Evolutionary conservation across 2,113 vertebrate genomes (phyloP), one percentile per base, ranked within the genome.

Genomic region (Syngnathoides biaculeatus): DNA sequence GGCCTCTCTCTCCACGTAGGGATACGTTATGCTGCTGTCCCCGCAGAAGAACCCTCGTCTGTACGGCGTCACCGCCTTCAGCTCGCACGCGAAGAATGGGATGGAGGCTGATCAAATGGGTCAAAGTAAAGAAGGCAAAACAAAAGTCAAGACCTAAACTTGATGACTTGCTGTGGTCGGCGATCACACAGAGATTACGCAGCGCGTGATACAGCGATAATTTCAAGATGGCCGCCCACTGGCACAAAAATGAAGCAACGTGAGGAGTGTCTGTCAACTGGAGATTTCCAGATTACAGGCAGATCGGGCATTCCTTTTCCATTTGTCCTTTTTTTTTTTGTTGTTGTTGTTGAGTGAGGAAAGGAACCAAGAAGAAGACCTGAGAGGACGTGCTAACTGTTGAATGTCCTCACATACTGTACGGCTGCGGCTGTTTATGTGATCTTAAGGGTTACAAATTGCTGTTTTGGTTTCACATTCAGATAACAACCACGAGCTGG

Each of bases 31-130:
- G 78, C 84, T 90, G 71, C 74, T 11, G 73, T 94, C 92, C 5
- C 90, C 88, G 9, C 92, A 94, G 88, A 93, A 94, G 81, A 93
- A 93, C 5, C 93, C 93, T 30, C 86, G 86, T 50, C 38, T 83
- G 66, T 93, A 85, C 0, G 94, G 87, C 7, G 77, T 84, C 60
- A 93, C 88, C 0, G 91, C 75, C 68, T 89, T 83, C 43, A 92
- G 68, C 81, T 94, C 92, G 26, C 92, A 93, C 8, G 91, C 90
- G 68, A 92, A 85, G 84, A 93, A 93, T 35, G 93, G 93, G 67
- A 93, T 86, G 69, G 91, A 93, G 66, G 91, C 93, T 93, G 86
- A 80, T 61, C 72, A 78, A 35, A 79, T 39, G 71, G 39, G 20
- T 69, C n/a, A 66, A 63, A 64, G 39, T 52, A 64, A 17, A 48